These are phyloP conservation scores for Xenopus laevis DNA, from an alignment of 2,113 vertebrate species.

Conservation along the genomic window DNA sequence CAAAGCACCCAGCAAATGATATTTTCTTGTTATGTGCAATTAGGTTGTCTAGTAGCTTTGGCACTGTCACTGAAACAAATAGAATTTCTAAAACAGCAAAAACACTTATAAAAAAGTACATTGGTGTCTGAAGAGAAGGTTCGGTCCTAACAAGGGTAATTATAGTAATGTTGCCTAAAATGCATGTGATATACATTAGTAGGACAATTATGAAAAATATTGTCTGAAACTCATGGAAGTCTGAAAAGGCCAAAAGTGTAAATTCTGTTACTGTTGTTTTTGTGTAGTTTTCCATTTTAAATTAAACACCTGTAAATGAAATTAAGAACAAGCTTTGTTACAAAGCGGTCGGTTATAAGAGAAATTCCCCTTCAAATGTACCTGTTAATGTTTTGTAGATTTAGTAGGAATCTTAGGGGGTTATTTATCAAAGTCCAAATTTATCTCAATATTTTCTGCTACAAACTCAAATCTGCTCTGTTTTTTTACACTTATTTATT, in stretches of 20 bases:
- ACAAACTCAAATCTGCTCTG: too few relatives aligned
- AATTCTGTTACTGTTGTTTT: not conserved
- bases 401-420: too few relatives aligned
- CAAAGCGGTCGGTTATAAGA: too few relatives aligned
- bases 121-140: conserved; percentile 18
- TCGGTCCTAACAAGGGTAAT: not conserved
- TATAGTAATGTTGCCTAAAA: not conserved
- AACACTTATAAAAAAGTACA: conserved; percentile 41
- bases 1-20: conserved; percentile 27
- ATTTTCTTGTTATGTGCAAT: conserved; percentile 16
- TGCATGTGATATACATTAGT: not conserved
- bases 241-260: not conserved
- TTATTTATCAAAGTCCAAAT: too few relatives aligned
- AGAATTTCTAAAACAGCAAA: conserved; percentile 35
- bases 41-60: conserved; percentile 36
- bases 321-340: too few relatives aligned
- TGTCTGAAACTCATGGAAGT: not conserved
- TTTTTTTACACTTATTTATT: too few relatives aligned
- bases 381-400: too few relatives aligned
- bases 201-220: not conserved
- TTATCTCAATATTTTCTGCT: too few relatives aligned
- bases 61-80: conserved; percentile 10
- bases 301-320: too few relatives aligned
- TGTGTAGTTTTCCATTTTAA: not conserved
- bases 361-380: too few relatives aligned